Evolutionary conservation across 2,113 vertebrate species (phyloP), one percentile per base, ranked within the genome.

Genomic region (Corythaixoides concolor): DNA sequence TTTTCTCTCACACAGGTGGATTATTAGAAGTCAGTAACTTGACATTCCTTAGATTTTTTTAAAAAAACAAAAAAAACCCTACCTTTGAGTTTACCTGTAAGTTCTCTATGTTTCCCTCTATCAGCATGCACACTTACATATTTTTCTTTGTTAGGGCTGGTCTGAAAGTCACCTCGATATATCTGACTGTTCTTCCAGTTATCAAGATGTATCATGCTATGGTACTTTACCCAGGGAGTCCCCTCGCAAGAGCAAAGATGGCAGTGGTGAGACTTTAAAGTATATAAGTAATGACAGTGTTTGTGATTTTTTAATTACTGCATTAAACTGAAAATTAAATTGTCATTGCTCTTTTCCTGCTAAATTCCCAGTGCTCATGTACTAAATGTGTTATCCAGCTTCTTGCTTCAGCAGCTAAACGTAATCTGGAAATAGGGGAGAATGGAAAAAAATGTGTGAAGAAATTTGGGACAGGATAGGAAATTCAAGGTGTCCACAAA

Each of bases 221-320:
- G 98, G 97, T 89, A 98, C 98, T 85, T 97, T 98, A 77, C 96
- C 98, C 60, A 98, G 98, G 84, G 98, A 99, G 85, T 99, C 99
- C 11, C 98, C 99, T 69, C 97, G 98, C 88, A 99, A 98, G 96
- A 98, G 78, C 98, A 99, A 98, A 95, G 99, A 99, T 82, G 94
- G 97, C 92, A 98, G 97, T 76, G 95, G 95, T 97, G 64, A 97
- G 95, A 69, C 69, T 83, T 75, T 9, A 45, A 47, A 74, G 27
- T 75, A 23, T 56, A 41, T 32, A 9, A 0, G 0, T 56, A 50
- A 55, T 33, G 52, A 35, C 58, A 66, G 23, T 35, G 26, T 79
- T 49, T 59, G 39, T 68, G 35, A 3, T 7, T n/a, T 88, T 74
- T 70, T 56, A 39, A 37, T 85, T 78, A 24, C 53, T 76, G 52